These are phyloP conservation scores for Clytia hemisphaerica DNA, from an alignment of 30 jellyfish, hydroid and myxozoan species.

Conservation along the genomic window DNA sequence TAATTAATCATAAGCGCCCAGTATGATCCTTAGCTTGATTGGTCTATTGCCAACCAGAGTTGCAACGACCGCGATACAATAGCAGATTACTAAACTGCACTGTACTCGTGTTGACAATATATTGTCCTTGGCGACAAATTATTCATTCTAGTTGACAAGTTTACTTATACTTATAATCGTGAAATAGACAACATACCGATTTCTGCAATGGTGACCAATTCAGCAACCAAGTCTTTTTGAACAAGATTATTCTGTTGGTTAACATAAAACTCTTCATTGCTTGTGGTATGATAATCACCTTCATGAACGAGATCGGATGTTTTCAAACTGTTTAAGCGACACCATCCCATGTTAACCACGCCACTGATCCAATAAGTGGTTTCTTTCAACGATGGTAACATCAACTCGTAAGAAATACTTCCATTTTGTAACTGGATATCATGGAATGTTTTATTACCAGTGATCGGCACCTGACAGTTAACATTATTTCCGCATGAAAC, in stretches of 20 bases:
- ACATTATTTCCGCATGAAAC: slow-evolving; percentile 12
- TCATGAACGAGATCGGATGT: slow-evolving; percentile 2
- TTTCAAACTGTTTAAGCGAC: slow-evolving; percentile 15
- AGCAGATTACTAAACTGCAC: no score
- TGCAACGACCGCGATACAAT: no score
- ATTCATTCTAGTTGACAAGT: no score
- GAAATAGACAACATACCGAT: slow-evolving; percentile 4
- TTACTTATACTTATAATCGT: background rate
- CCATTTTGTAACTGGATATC: background rate
- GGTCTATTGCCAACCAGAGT: no score
- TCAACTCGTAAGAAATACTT: slow-evolving; percentile 4
- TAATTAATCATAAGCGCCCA: no score
- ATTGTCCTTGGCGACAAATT: no score
- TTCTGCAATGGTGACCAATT: background rate
- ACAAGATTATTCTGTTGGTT: background rate
- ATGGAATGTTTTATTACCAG: slow-evolving; percentile 8
- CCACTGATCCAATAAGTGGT: slow-evolving; percentile 3
- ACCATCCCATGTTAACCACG: slow-evolving; percentile 28
- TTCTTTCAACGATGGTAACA: background rate
- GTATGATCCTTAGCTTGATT: no score
- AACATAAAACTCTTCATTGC: background rate
- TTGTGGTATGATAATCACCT: slow-evolving; percentile 35
- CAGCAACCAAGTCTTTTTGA: background rate
- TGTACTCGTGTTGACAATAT: no score
- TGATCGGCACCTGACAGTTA: slow-evolving; percentile 11